These are phyloP conservation scores for Pyrocephalus nanus DNA, from an alignment of 2,797 vertebrate species.

Conservation along the genomic window DNA sequence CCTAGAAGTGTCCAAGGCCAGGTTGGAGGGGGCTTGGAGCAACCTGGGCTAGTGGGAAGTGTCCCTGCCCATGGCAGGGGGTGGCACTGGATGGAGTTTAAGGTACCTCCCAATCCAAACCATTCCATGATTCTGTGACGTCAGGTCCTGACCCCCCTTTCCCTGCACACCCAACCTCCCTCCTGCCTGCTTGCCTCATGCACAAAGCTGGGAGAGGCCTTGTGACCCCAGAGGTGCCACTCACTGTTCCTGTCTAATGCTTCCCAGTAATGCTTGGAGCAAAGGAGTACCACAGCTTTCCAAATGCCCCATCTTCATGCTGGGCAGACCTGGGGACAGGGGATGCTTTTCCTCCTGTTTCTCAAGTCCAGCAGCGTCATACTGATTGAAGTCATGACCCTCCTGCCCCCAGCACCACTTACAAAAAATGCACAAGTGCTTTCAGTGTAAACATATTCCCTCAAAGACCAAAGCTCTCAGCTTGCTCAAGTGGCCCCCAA, in stretches of 20 bases:
- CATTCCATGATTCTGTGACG: neutral
- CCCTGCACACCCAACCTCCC: neutral
- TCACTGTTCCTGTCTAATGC: neutral
- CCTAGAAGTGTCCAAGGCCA: neutral
- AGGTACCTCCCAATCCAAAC: neutral
- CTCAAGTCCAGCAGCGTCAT: neutral
- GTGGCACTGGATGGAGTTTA: rapidly evolving
- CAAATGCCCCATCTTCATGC: neutral
- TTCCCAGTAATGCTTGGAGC: neutral
- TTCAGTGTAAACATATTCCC: neutral
- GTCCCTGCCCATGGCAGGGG: neutral
- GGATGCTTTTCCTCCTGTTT: neutral
- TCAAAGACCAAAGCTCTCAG: neutral
- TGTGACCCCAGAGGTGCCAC: neutral
- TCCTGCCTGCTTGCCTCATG: neutral
- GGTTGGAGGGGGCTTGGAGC: neutral
- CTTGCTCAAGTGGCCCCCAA: neutral
- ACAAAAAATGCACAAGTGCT: neutral
- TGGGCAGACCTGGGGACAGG: neutral
- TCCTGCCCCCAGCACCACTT: neutral
- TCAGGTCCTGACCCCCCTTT: neutral
- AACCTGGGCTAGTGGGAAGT: neutral
- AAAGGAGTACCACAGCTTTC: neutral
- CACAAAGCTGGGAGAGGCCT: neutral
- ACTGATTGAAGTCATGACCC: neutral